Evolutionary conservation across 2,888 invertebrate genomes (phyloP).

Genomic region (Trachelus stipa): DNA sequence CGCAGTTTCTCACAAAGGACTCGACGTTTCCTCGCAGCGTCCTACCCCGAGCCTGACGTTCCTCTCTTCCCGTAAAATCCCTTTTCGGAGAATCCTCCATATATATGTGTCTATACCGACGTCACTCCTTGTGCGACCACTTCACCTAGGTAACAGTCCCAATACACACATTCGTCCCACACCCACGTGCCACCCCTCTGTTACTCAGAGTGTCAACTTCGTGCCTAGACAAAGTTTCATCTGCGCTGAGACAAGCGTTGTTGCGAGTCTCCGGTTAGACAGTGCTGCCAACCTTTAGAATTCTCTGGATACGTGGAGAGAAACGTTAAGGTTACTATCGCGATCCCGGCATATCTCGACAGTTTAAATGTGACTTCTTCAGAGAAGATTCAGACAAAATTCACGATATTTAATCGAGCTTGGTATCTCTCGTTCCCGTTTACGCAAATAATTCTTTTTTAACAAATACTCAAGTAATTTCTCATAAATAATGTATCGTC

Average conservation of each 20-base stretch:
- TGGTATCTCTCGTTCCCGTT: too few species aligned
- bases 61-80: background rate
- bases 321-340: background rate
- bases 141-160: background rate
- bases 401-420: too few species aligned
- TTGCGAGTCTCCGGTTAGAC: background rate
- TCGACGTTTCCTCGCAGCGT: background rate
- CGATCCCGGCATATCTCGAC: background rate
- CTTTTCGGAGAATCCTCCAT: background rate
- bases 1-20: slow-evolving; percentile 40
- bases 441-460: too few species aligned
- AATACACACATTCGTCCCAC: background rate
- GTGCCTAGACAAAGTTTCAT: background rate
- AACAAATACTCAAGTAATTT: too few species aligned
- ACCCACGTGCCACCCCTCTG: background rate
- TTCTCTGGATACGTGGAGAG: background rate
- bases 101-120: background rate
- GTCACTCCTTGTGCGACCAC: background rate
- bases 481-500: too few species aligned
- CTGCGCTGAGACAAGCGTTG: background rate
- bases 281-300: background rate
- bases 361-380: too few species aligned
- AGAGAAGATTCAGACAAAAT: too few species aligned
- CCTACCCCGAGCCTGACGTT: background rate
- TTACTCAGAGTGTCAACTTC: background rate